These are phyloP conservation scores for Vesta saturnalis DNA, from an alignment of 2,888 invertebrate species.

Conservation along the genomic window DNA sequence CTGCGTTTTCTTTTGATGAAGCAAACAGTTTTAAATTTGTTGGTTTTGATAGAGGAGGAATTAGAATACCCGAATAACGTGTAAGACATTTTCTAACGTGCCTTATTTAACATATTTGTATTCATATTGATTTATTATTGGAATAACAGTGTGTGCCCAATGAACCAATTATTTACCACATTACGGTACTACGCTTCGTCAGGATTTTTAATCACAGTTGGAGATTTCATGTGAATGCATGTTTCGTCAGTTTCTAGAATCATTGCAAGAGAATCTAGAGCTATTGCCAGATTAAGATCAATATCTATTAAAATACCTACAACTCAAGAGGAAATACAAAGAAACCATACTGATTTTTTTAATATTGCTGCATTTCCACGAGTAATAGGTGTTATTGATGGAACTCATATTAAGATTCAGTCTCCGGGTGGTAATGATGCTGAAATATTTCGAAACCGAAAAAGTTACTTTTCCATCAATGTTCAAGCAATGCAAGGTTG, in stretches of 20 bases:
- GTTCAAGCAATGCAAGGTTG: too few relatives aligned
- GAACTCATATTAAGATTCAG: background rate
- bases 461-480: too few relatives aligned
- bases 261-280: background rate
- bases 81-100: background rate
- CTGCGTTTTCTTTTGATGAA: slow-evolving; percentile 1
- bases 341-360: background rate
- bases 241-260: background rate
- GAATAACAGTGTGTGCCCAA: background rate
- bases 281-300: background rate
- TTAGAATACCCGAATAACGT: slow-evolving; percentile 5
- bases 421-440: background rate
- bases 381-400: background rate
- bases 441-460: too few relatives aligned
- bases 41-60: slow-evolving; percentile 10
- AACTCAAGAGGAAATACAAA: background rate
- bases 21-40: slow-evolving; percentile 5
- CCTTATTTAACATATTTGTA: background rate
- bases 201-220: background rate
- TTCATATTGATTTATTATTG: background rate
- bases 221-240: background rate
- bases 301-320: background rate
- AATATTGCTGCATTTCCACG: background rate
- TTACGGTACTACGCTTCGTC: background rate
- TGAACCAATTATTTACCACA: background rate